Evolutionary conservation across 2,888 invertebrate species (phyloP), one percentile per base, ranked within the genome.

Genomic region (Dynastes tityus): DNA sequence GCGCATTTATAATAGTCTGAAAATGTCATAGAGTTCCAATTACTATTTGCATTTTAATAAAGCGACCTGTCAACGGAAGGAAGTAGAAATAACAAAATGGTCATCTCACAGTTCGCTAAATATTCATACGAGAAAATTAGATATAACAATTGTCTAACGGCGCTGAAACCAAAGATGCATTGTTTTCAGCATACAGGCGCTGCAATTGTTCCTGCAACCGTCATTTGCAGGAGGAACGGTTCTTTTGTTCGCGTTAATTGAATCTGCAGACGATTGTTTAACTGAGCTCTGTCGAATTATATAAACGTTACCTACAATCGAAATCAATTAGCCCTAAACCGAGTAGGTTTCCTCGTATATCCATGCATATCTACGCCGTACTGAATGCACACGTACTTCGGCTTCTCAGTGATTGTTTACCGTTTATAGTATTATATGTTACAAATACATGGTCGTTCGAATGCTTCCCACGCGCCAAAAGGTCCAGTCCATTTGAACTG

Each of bases 241-340:
- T 87, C 88, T 87, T 87, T 88, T 88, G 88, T 88, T 86, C 86
- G 84, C 85, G 87, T 86, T 88, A 88, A 88, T 88, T 88, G 88
- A 88, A 88, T 87, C 86, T 83, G 85, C 84, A 85, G 86, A 85
- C 85, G 84, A 87, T 87, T 87, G 87, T 87, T 86, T 85, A 84
- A 82, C 82, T 78, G 83, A 82, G 85, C 85, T 85, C 85, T 82
- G 86, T 85, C 85, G 84, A 85, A 86, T 86, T 87, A 86, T 86
- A 86, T 86, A 86, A 86, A 86, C 86, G 86, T 86, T 86, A 86
- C 86, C 85, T 85, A 85, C 84, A 85, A 85, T 85, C 85, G 84
- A 86, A 86, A 86, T 86, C 86, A 87, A 86, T 87, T 87, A 87
- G 86, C 86, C 82, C 79, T 76, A 78, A 81, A 80, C 77, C 75